These are phyloP conservation scores for Pipistrellus kuhlii DNA, from an alignment of 2,797 vertebrate genomes.

Conservation along the genomic window DNA sequence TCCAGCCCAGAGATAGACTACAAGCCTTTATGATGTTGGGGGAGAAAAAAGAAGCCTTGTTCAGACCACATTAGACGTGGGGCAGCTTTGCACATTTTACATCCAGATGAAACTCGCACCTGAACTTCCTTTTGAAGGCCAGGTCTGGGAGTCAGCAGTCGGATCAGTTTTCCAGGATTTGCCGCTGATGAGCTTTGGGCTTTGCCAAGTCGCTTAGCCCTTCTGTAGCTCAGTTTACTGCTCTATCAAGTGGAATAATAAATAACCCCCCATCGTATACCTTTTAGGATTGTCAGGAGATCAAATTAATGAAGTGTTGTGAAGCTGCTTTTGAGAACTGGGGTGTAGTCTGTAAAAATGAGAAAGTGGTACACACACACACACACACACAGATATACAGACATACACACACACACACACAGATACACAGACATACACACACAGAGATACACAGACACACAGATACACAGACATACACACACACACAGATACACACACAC, in stretches of 20 bases:
- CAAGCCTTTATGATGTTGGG: neutral
- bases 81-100: neutral
- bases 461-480: neutral
- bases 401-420: neutral
- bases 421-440: neutral
- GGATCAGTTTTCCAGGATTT: neutral
- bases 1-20: neutral
- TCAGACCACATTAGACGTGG: neutral
- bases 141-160: neutral
- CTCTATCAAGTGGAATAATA: slow-evolving; percentile 8
- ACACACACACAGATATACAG: neutral
- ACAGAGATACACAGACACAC: no score
- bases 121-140: neutral
- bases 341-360: neutral
- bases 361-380: neutral
- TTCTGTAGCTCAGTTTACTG: slow-evolving; percentile 17
- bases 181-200: neutral
- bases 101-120: neutral
- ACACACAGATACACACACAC: neutral
- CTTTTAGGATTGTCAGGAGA: slow-evolving; percentile 20
- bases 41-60: neutral
- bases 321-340: slow-evolving; percentile 56
- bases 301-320: slow-evolving; percentile 23
- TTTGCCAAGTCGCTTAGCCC: neutral
- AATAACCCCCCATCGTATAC: neutral